These are phyloP conservation scores for Mimumesa dahlbomi DNA, from an alignment of 2,888 invertebrate species.

Conservation along the genomic window DNA sequence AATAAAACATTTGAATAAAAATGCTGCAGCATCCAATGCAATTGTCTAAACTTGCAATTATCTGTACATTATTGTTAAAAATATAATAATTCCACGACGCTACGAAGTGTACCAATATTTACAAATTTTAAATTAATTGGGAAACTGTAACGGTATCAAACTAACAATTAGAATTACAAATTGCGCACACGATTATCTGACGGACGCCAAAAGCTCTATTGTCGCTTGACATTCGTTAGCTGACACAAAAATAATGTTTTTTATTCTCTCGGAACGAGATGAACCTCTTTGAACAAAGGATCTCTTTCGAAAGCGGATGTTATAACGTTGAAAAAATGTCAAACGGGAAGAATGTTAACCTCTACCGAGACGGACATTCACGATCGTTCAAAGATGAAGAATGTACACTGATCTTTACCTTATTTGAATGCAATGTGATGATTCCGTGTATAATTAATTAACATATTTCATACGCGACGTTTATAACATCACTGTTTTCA, in stretches of 20 bases:
- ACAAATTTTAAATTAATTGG: too few relatives aligned
- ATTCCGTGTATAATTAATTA: conserved; percentile 19
- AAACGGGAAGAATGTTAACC: conserved; percentile 44
- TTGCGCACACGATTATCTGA: conserved; percentile 5
- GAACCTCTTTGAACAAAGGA: conserved; percentile 1
- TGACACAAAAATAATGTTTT: not conserved
- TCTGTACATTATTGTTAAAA: too few relatives aligned
- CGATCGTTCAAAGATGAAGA: not conserved
- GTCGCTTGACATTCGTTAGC: conserved; percentile 24
- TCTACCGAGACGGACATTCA: conserved; percentile 3
- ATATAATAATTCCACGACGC: too few relatives aligned
- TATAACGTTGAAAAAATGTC: conserved; percentile 37
- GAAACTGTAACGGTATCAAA: too few relatives aligned
- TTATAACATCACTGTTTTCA: conserved; percentile 30
- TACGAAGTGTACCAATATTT: too few relatives aligned
- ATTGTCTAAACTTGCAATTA: too few relatives aligned
- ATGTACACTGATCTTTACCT: conserved; percentile 16
- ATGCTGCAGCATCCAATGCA: not conserved
- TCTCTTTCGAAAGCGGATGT: conserved; percentile 11
- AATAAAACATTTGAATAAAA: too few relatives aligned
- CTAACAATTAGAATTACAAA: conserved; percentile 18
- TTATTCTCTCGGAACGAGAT: not conserved
- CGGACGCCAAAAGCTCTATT: conserved; percentile 5
- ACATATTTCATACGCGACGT: conserved; percentile 50
- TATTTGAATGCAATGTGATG: conserved; percentile 28